Conservation (phyloP, 1,140 invertebrate species). For the Penaeus vannamei region DNA sequence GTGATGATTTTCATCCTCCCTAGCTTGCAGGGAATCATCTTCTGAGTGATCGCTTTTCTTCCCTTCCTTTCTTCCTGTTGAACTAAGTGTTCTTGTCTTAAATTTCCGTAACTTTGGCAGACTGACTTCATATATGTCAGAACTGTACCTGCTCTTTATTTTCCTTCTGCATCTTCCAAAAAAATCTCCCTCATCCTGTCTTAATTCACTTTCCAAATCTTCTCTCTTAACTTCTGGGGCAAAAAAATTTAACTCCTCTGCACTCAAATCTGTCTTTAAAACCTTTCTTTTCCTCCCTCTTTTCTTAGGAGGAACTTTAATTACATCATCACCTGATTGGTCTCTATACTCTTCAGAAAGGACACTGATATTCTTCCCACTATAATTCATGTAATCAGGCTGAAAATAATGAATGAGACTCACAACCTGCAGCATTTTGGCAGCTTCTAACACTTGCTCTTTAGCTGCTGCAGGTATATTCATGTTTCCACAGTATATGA, state of each 20-base stretch:
- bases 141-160: conserved; percentile 42
- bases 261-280: not conserved
- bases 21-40: not conserved
- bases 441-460: conserved; percentile 38
- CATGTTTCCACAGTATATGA: conserved; percentile 34
- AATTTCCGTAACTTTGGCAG: conserved; percentile 41
- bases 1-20: no score
- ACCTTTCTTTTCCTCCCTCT: conserved; percentile 34
- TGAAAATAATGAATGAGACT: conserved; percentile 24
- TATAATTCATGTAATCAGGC: not conserved
- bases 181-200: not conserved
- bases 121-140: conserved; percentile 47
- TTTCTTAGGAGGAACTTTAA: conserved; percentile 5
- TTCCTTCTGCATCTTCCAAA: conserved; percentile 16
- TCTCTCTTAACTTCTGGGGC: not conserved
- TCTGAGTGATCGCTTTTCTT: not conserved
- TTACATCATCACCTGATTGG: not conserved
- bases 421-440: conserved; percentile 33
- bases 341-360: conserved; percentile 1
- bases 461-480: conserved; percentile 22
- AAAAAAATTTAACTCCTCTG: not conserved
- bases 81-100: not conserved
- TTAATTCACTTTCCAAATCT: not conserved
- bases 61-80: not conserved
- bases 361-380: not conserved